Conservation (phyloP, 1,140 invertebrate species). For the Pogonus chalceus region DNA sequence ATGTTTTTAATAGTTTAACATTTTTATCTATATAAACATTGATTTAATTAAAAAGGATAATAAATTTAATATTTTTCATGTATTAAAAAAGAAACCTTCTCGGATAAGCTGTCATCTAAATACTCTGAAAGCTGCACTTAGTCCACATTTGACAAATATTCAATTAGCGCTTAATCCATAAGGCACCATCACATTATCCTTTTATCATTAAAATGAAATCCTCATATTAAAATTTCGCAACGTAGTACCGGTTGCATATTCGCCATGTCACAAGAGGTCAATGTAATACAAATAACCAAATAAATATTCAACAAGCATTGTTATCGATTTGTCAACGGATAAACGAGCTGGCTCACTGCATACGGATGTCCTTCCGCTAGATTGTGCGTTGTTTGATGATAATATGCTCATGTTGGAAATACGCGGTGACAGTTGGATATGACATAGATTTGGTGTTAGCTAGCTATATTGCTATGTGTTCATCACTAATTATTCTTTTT, state of each 20-base stretch:
- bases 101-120: no score
- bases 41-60: no score
- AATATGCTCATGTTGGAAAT: background rate
- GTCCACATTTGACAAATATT: no score
- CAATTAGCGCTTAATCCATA: background rate
- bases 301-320: background rate
- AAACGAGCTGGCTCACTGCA: background rate
- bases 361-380: background rate
- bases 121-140: no score
- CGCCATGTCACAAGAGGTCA: background rate
- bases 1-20: no score
- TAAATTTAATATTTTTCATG: no score
- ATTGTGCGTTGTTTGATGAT: background rate
- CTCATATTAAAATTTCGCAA: background rate
- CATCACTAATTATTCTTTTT: no score
- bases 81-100: no score
- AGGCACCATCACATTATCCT: background rate
- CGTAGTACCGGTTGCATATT: background rate
- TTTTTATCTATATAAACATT: no score
- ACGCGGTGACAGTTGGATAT: background rate
- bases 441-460: background rate
- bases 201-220: background rate
- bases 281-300: background rate
- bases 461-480: no score
- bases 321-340: background rate